phyloP scores from a whole-genome alignment of 1,140 invertebrate species.

The Aphaenogaster ashmeadi region DNA sequence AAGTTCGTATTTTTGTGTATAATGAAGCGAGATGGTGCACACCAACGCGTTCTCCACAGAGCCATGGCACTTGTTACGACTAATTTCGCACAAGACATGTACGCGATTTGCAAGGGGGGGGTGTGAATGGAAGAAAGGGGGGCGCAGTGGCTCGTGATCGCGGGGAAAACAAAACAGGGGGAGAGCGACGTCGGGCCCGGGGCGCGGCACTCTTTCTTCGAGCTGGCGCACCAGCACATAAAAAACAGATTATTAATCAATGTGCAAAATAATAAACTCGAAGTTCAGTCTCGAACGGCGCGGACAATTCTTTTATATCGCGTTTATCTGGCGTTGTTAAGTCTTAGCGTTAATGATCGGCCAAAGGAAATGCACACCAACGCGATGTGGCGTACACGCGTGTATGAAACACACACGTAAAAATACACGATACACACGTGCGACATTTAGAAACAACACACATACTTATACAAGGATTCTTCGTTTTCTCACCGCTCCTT shows the following conservation, averaged over 20 bases:
- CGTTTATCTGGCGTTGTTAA: constrained; percentile 74
- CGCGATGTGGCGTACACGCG: constrained; percentile 42
- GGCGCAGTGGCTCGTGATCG: constrained; percentile 45
- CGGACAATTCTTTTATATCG: constrained; percentile 76
- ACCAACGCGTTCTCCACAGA: constrained; percentile 46
- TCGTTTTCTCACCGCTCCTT: constrained; percentile 44
- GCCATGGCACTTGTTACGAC: constrained; percentile 72
- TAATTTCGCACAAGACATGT: constrained; percentile 65
- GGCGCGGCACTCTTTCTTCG: constrained; percentile 45
- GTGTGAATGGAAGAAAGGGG: neutral
- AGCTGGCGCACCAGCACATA: constrained; percentile 37
- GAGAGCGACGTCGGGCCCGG: constrained; percentile 48
- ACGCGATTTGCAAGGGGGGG: constrained; percentile 18
- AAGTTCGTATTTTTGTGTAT: constrained; percentile 52
- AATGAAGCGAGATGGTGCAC: constrained; percentile 29
- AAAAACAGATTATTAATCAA: constrained; percentile 4
- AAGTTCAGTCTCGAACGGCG: constrained; percentile 63
- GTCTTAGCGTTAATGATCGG: constrained; percentile 73
- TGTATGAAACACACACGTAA: constrained; percentile 19
- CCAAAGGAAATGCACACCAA: constrained; percentile 74
- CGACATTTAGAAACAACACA: neutral
- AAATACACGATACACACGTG: neutral
- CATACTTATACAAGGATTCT: neutral
- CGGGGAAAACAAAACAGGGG: constrained; percentile 2
- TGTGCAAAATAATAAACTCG: constrained; percentile 34